Evolutionary conservation across 2,888 invertebrate genomes (phyloP), one percentile per base, ranked within the genome.

Genomic region (Tenthredo scrophulariae): DNA sequence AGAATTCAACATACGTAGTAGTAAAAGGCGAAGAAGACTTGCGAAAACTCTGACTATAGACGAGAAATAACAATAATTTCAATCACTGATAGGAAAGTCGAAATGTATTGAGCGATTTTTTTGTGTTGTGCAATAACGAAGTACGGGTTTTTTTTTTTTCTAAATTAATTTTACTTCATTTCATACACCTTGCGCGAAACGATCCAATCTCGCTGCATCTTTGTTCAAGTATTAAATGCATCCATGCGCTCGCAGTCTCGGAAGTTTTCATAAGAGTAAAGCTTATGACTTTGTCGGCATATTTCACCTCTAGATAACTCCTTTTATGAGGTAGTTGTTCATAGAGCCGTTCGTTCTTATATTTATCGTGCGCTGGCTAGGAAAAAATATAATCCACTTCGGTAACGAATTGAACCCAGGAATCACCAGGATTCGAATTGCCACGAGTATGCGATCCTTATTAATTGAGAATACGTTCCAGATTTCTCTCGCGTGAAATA

Each of bases 301-400:
- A 80, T 80, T 80, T 80, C 80, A 80, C 62, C 80, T 40, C 80
- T 80, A 80, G 80, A 80, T 80, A 80, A 80, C 80, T 58, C 80
- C 40, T 80, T 80, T 80, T 80, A 80, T 43, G 80, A 80, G 62
- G 80, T 43, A 80, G 62, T 80, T n/a, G 80, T 80, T 65, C 80
- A 43, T 26, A 50, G 37, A 33, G 43, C 80, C 58, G 80, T 62
- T 80, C 18, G n/a, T n/a, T 80, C 37, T 7, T 40, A 37, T 62
- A 62, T 80, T 80, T 58, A 80, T 80, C 62, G 22, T 50, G 9
- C 22, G 50, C 75, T 18, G 40, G 54, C 50, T 7, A 62, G 80
- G 22, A 62, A 80, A 40, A 80, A 80, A 46, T 37, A 33, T 77
- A 77, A 50, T 50, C 22, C 13, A 77, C 29, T 46, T 50, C 22